phyloP scores from a whole-genome alignment of 1,140 invertebrate genomes.

The Micrasema minimum region DNA sequence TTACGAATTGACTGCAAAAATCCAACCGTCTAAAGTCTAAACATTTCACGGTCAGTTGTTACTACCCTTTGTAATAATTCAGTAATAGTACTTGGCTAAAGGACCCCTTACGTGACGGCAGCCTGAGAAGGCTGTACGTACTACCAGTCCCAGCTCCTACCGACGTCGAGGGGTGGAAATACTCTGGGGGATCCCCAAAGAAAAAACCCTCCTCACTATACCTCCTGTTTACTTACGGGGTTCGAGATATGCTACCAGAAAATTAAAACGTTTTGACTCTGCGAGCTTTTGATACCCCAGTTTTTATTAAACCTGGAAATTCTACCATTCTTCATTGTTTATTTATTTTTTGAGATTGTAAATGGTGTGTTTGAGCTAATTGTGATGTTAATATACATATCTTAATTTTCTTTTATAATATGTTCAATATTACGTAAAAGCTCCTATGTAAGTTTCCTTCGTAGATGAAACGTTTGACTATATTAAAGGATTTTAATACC shows the following conservation, averaged over 20 bases:
- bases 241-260: slow-evolving; percentile 15
- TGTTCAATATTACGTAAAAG: no score
- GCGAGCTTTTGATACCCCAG: background rate
- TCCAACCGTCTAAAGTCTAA: slow-evolving; percentile 27
- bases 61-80: slow-evolving; percentile 47
- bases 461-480: no score
- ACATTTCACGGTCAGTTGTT: slow-evolving; percentile 46
- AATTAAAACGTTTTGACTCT: slow-evolving; percentile 31
- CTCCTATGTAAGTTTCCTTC: no score
- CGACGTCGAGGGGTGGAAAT: slow-evolving; percentile 7
- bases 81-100: slow-evolving; percentile 37
- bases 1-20: slow-evolving; percentile 31
- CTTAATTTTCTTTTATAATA: no score
- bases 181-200: slow-evolving; percentile 14
- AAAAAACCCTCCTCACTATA: slow-evolving; percentile 29
- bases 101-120: slow-evolving; percentile 33
- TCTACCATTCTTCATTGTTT: no score
- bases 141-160: slow-evolving; percentile 4
- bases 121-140: slow-evolving; percentile 24
- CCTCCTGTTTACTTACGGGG: slow-evolving; percentile 34
- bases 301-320: background rate
- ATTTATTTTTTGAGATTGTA: no score
- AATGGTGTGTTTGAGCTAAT: no score
- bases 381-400: no score
- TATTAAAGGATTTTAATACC: no score